These are phyloP conservation scores for Galeruca laticollis DNA, from an alignment of 2,888 invertebrate species.

Conservation along the genomic window DNA sequence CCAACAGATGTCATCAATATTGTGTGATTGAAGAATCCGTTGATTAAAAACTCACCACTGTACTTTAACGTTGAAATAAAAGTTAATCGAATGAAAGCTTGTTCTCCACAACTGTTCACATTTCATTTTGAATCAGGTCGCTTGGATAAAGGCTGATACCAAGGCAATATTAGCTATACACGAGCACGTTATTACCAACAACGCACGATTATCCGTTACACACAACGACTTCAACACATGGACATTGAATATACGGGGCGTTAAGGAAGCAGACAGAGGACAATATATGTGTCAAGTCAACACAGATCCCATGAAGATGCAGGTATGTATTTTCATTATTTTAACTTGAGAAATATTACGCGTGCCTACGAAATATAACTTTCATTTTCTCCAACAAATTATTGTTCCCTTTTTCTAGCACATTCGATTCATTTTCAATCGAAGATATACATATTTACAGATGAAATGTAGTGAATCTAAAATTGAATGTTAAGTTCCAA, in stretches of 20 bases:
- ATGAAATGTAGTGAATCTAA: too few relatives aligned
- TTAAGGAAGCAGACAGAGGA: slow-evolving; percentile 87
- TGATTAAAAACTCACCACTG: slow-evolving; percentile 39
- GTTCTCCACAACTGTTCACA: slow-evolving; percentile 55
- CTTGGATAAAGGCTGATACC: slow-evolving; percentile 95
- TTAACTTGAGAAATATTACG: slow-evolving; percentile 4
- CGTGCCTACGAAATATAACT: too few relatives aligned
- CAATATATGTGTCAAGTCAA: slow-evolving; percentile 96
- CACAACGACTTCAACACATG: slow-evolving; percentile 95
- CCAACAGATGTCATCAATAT: slow-evolving; percentile 29
- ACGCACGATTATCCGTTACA: slow-evolving; percentile 87
- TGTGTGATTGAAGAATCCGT: slow-evolving; percentile 32
- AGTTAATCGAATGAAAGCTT: slow-evolving; percentile 52
- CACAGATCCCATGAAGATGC: slow-evolving; percentile 95
- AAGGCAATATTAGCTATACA: slow-evolving; percentile 94
- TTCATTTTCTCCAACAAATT: too few relatives aligned
- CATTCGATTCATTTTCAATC: too few relatives aligned
- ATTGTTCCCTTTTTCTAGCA: too few relatives aligned
- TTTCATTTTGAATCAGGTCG: slow-evolving; percentile 76
- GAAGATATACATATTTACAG: too few relatives aligned
- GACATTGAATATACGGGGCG: slow-evolving; percentile 89
- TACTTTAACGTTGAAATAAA: slow-evolving; percentile 48
- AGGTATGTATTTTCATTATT: slow-evolving; percentile 71
- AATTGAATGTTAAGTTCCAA: too few relatives aligned
- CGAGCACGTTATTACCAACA: slow-evolving; percentile 94